Conservation (phyloP, 2,797 vertebrate species). For the Sparus aurata region DNA sequence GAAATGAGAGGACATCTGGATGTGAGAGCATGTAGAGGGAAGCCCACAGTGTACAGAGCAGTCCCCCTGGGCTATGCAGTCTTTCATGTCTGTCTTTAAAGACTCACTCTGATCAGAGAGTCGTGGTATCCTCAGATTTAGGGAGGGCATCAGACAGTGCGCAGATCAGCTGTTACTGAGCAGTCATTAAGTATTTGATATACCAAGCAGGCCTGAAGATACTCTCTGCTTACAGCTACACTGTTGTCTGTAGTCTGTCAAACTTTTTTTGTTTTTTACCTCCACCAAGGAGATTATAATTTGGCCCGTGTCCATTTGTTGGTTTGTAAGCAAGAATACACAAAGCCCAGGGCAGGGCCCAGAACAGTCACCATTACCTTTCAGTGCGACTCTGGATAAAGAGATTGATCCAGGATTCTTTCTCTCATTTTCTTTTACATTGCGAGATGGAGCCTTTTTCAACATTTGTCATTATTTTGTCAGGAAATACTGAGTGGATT, state of each 20-base stretch:
- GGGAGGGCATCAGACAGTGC: neutral
- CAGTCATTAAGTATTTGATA: neutral
- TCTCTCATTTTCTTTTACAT: too few species aligned
- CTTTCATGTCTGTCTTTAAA: conserved; percentile 50
- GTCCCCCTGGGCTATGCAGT: conserved; percentile 33
- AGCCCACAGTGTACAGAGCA: conserved; percentile 55
- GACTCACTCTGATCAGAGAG: conserved; percentile 38
- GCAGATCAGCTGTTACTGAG: conserved; percentile 20
- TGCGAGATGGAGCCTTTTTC: too few species aligned
- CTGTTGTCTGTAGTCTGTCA: neutral
- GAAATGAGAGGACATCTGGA: conserved; percentile 73
- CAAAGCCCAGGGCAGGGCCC: too few species aligned
- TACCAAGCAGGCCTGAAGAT: neutral
- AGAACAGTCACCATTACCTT: too few species aligned
- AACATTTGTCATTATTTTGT: too few species aligned
- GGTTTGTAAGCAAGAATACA: too few species aligned
- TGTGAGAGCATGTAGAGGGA: conserved; percentile 63
- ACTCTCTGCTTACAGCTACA: neutral
- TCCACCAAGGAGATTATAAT: too few species aligned
- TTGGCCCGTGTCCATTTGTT: too few species aligned
- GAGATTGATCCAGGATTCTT: too few species aligned
- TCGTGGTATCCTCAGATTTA: conserved; percentile 28
- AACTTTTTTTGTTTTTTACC: neutral
- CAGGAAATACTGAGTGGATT: too few species aligned
- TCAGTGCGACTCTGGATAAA: too few species aligned